phyloP scores from a whole-genome alignment of 1,140 invertebrate species.

The Stegodyphus dumicola region DNA sequence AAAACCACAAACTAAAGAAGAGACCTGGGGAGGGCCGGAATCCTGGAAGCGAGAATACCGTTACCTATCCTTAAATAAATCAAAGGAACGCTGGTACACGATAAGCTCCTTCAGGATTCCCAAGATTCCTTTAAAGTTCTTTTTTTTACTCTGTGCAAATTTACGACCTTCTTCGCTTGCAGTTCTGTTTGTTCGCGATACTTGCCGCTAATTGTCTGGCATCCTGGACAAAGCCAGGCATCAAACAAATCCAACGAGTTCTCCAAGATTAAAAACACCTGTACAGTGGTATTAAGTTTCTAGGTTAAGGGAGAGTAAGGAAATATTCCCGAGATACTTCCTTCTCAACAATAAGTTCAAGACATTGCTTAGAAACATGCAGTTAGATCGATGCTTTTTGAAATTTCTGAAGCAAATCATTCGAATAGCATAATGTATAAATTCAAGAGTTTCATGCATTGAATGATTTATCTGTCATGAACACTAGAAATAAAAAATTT shows the following conservation, averaged over 20 bases:
- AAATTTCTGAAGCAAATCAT: too few species aligned
- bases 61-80: slow-evolving; percentile 36
- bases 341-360: too few species aligned
- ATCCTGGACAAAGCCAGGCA: slow-evolving; percentile 1
- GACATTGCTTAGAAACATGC: too few species aligned
- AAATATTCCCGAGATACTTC: too few species aligned
- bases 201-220: slow-evolving; percentile 26
- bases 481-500: too few species aligned
- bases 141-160: slow-evolving; percentile 21
- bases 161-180: slow-evolving; percentile 9
- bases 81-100: slow-evolving; percentile 41
- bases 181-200: background rate
- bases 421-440: too few species aligned
- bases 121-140: slow-evolving; percentile 46
- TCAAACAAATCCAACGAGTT: background rate
- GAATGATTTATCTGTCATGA: too few species aligned
- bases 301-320: too few species aligned
- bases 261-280: background rate
- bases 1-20: slow-evolving; percentile 25
- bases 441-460: too few species aligned
- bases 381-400: too few species aligned
- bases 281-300: background rate
- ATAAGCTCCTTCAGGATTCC: slow-evolving; percentile 31
- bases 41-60: slow-evolving; percentile 1
- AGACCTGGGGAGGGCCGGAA: background rate